A percentile compares a stretch with the other conserved stretches of the same genome.
phyloP scores from a whole-genome alignment of 2,113 vertebrate genomes.

The Oostethus manadensis region DNA sequence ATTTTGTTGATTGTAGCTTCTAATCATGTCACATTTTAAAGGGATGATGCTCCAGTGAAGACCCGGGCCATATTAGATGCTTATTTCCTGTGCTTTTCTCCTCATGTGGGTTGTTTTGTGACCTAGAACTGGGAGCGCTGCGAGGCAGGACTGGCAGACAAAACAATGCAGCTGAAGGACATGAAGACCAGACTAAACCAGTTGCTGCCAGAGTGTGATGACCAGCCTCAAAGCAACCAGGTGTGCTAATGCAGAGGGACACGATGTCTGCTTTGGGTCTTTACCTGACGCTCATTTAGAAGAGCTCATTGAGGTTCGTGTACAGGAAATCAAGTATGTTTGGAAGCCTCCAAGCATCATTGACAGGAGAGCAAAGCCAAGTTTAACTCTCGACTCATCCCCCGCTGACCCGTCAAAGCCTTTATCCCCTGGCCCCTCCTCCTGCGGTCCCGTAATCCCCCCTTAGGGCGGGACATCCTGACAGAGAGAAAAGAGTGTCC shows the following conservation, averaged over 20 bases:
- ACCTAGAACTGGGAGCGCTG: constrained; percentile 82
- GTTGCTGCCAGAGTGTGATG: constrained; percentile 72
- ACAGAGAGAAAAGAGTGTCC: constrained; percentile 1
- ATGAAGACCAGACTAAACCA: constrained; percentile 71
- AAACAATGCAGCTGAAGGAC: constrained; percentile 64
- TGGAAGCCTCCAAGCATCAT: background rate
- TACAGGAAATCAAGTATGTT: background rate
- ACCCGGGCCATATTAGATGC: background rate
- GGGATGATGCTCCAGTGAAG: no score
- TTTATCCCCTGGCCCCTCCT: constrained; percentile 24
- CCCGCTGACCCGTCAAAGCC: constrained; percentile 21
- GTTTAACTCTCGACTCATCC: constrained; percentile 20
- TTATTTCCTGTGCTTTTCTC: background rate
- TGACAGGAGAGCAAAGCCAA: constrained; percentile 12
- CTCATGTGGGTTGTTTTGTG: constrained; percentile 1
- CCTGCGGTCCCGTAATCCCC: constrained; percentile 67
- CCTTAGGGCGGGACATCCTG: constrained; percentile 26
- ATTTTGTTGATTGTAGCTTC: background rate
- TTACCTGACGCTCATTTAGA: no score
- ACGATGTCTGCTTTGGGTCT: no score
- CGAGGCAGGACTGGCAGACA: constrained; percentile 67
- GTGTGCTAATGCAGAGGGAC: background rate
- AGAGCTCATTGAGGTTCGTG: no score
- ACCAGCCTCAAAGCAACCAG: constrained; percentile 57
- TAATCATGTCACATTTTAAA: no score